Percentiles rank a stretch among this genome's conserved stretches.
phyloP scores from a whole-genome alignment of 2,113 vertebrate genomes.

The Gallinago paraguaiae region DNA sequence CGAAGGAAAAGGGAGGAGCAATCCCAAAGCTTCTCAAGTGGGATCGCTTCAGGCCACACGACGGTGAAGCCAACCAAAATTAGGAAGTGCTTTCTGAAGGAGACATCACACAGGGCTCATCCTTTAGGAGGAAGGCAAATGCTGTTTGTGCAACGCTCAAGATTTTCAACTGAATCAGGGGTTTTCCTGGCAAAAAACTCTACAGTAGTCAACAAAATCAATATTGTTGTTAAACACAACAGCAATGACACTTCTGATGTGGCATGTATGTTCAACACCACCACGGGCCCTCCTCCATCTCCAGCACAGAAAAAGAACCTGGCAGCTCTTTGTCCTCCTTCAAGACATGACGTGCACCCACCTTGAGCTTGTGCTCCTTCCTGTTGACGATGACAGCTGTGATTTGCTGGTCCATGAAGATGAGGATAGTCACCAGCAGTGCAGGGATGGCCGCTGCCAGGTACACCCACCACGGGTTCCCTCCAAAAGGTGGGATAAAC shows the following conservation, averaged over 20 bases:
- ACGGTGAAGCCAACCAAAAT: neutral
- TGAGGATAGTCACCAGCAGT: conserved; percentile 93
- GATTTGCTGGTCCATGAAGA: conserved; percentile 99
- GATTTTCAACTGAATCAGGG: neutral
- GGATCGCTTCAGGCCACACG: neutral
- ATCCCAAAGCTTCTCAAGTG: neutral
- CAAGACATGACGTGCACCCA: conserved; percentile 25
- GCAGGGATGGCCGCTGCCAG: conserved; percentile 90
- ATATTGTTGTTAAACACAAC: neutral
- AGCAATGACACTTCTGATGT: neutral
- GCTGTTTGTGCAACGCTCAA: accelerated
- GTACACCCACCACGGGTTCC: conserved; percentile 98
- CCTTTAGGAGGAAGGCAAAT: neutral
- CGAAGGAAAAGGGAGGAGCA: neutral
- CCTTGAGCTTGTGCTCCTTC: conserved; percentile 98
- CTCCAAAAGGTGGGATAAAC: conserved; percentile 93
- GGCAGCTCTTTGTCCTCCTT: neutral
- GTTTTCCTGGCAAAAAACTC: neutral
- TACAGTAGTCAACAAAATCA: neutral
- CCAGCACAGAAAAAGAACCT: neutral
- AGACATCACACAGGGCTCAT: no score
- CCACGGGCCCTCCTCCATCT: neutral
- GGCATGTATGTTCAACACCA: neutral
- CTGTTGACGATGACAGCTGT: conserved; percentile 97
- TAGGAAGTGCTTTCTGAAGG: neutral